These are phyloP conservation scores for Zygogramma bicolorata DNA, from an alignment of 2,888 invertebrate genomes.

Conservation along the genomic window DNA sequence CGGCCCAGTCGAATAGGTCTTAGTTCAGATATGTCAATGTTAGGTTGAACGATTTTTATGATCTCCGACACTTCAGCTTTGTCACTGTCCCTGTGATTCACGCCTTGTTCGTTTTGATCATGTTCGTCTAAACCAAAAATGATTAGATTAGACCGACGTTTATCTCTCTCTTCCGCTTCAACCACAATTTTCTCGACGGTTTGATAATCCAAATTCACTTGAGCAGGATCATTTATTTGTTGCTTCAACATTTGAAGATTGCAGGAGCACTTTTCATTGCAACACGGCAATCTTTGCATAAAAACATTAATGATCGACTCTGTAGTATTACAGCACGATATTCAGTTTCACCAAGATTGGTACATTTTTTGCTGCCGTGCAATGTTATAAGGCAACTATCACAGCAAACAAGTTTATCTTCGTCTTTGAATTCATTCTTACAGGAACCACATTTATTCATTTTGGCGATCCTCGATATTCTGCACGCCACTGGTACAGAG, in stretches of 20 bases:
- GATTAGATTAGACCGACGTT: conserved; percentile 10
- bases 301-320: too few relatives aligned
- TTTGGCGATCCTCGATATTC: background rate
- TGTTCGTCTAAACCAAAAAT: conserved; percentile 1
- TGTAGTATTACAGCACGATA: too few relatives aligned
- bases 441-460: too few relatives aligned
- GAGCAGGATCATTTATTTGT: background rate
- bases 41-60: background rate
- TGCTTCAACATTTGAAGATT: too few relatives aligned
- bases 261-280: too few relatives aligned
- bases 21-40: background rate
- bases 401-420: too few relatives aligned
- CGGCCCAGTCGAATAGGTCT: background rate
- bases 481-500: background rate
- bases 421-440: too few relatives aligned
- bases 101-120: background rate
- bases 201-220: background rate
- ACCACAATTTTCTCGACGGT: background rate
- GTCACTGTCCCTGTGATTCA: background rate
- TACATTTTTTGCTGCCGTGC: too few relatives aligned
- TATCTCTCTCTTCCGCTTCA: background rate
- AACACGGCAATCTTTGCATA: too few relatives aligned
- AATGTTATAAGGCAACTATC: too few relatives aligned
- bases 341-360: too few relatives aligned
- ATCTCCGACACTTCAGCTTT: background rate